These are phyloP conservation scores for Chaetops frenatus DNA, from an alignment of 2,113 vertebrate genomes.

Conservation along the genomic window DNA sequence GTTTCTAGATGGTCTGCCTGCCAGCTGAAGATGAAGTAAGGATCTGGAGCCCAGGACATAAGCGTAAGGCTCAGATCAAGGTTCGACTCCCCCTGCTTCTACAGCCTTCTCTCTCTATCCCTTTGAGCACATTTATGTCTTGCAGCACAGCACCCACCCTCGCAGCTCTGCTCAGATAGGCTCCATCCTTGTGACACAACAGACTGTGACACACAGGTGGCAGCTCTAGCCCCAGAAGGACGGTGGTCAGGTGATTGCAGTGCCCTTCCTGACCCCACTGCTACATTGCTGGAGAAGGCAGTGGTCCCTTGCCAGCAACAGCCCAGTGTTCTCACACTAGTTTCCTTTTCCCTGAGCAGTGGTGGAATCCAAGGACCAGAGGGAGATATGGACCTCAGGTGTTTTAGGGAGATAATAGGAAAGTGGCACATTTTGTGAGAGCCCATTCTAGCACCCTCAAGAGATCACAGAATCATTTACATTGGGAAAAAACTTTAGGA, in stretches of 20 bases:
- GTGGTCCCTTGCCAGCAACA: not conserved
- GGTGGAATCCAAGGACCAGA: not conserved
- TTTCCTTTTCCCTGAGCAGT: not conserved
- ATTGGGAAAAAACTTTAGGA: not conserved
- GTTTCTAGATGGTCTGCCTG: not conserved
- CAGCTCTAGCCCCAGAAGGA: not conserved
- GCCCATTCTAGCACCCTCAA: not conserved
- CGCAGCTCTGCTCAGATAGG: not conserved
- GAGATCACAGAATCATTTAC: not conserved
- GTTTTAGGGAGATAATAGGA: not conserved
- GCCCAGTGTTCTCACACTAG: not conserved
- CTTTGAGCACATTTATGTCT: not conserved
- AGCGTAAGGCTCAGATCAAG: not conserved
- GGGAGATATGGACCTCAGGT: not conserved
- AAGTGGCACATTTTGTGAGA: not conserved
- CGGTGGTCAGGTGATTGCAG: fast-evolving
- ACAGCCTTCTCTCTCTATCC: not conserved
- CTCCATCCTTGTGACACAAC: not conserved
- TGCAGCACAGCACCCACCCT: not conserved
- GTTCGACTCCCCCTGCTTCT: not conserved
- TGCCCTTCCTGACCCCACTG: not conserved
- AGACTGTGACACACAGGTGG: not conserved
- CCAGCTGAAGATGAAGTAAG: not conserved
- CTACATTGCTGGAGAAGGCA: not conserved
- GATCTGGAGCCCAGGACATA: not conserved